Evolutionary conservation across 2,113 vertebrate genomes (phyloP).

Genomic region (Oreochromis tanganicae): DNA sequence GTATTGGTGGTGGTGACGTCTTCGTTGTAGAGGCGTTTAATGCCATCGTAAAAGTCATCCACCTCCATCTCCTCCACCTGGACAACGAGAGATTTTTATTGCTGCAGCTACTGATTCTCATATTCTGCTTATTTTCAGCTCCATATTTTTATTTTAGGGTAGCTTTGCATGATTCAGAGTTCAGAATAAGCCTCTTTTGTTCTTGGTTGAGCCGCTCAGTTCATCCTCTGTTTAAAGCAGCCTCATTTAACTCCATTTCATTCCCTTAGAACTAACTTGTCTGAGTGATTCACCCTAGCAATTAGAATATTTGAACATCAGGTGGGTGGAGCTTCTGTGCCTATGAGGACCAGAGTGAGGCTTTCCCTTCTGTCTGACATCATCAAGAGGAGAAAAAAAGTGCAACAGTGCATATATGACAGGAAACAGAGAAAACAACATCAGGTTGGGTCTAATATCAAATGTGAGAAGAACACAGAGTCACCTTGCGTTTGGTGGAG

Average conservation of each 20-base stretch:
- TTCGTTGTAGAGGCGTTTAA: slow-evolving; percentile 96
- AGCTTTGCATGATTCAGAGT: neutral
- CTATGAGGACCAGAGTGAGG: neutral
- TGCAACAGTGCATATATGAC: neutral
- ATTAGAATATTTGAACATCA: neutral
- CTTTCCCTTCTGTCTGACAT: neutral
- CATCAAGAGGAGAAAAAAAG: neutral
- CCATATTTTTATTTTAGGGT: neutral
- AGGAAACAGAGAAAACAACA: neutral
- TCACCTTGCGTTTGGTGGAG: slow-evolving; percentile 87
- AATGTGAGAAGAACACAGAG: neutral
- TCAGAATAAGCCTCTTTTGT: neutral
- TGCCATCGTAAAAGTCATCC: slow-evolving; percentile 93
- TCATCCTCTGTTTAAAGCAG: neutral
- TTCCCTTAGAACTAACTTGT: neutral
- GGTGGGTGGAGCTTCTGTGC: neutral
- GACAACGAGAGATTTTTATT: neutral
- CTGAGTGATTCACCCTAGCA: neutral
- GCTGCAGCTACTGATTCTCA: neutral
- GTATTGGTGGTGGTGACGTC: slow-evolving; percentile 53
- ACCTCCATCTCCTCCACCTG: slow-evolving; percentile 95
- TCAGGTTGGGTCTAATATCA: neutral
- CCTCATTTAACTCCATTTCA: neutral
- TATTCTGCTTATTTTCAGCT: neutral
- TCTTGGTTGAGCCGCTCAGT: neutral